These are phyloP conservation scores for Minunthozetes semirufus DNA, from an alignment of 2,888 invertebrate species.

Conservation along the genomic window DNA sequence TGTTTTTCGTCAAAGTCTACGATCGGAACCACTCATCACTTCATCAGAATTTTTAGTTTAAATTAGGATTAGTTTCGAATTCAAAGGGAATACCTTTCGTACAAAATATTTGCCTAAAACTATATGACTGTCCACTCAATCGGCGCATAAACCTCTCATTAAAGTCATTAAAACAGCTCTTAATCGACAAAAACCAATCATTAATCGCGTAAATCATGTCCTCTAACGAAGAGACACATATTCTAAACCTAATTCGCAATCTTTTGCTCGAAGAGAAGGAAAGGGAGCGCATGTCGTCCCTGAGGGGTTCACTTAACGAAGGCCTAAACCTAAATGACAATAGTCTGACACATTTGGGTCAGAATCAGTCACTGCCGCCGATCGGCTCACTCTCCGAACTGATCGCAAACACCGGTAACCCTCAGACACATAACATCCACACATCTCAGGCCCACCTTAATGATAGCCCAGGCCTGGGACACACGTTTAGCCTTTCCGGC, in stretches of 20 bases:
- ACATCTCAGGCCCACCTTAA: not conserved
- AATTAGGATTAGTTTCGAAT: too few species aligned
- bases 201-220: slow-evolving; percentile 12
- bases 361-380: not conserved
- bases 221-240: slow-evolving; percentile 31
- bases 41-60: too few species aligned
- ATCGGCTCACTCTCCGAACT: not conserved
- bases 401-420: not conserved
- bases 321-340: not conserved
- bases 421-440: not conserved
- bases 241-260: slow-evolving; percentile 31
- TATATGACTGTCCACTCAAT: too few species aligned
- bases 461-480: not conserved
- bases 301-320: not conserved
- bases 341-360: not conserved
- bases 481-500: not conserved
- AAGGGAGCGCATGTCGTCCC: slow-evolving; percentile 1
- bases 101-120: too few species aligned
- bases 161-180: too few species aligned
- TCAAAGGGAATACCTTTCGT: too few species aligned
- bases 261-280: slow-evolving; percentile 19
- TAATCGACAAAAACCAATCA: too few species aligned
- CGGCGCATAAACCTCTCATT: too few species aligned
- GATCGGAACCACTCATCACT: too few species aligned
- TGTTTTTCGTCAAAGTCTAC: too few species aligned